phyloP scores from a whole-genome alignment of 2,888 invertebrate genomes.

The Dryomyza anilis region DNA sequence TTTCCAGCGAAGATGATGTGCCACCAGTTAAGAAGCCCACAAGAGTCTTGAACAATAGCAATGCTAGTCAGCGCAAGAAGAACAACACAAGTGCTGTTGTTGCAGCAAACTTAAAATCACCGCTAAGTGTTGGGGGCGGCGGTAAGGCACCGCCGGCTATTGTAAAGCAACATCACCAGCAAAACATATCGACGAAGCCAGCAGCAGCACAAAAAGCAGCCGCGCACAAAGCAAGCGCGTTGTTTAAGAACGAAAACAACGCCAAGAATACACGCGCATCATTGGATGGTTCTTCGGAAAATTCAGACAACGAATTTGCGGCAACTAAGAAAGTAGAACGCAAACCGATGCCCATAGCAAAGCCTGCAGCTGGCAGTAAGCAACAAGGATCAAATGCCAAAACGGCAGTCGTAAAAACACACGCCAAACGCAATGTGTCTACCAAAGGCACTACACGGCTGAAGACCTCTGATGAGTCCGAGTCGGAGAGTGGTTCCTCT shows the following conservation, averaged over 20 bases:
- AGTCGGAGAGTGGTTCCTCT: conserved; percentile 34
- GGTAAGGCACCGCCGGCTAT: conserved; percentile 59
- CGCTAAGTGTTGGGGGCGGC: conserved; percentile 54
- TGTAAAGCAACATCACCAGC: conserved; percentile 45
- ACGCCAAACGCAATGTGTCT: conserved; percentile 42
- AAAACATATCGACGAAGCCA: conserved; percentile 48
- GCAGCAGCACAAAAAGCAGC: too few species aligned
- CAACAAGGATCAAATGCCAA: conserved; percentile 27
- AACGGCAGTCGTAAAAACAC: conserved; percentile 45
- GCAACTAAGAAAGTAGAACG: conserved; percentile 34
- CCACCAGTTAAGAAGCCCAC: conserved; percentile 52
- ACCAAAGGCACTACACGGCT: conserved; percentile 29
- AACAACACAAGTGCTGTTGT: too few species aligned
- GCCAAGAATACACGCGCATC: conserved; percentile 64
- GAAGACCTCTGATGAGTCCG: conserved; percentile 34
- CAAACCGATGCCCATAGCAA: conserved; percentile 19
- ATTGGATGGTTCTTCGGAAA: conserved; percentile 76
- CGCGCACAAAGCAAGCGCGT: conserved; percentile 10
- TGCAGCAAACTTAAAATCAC: too few species aligned
- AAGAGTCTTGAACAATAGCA: conserved; percentile 34
- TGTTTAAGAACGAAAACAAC: not conserved
- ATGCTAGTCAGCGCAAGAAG: conserved; percentile 51
- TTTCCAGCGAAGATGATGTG: conserved; percentile 69
- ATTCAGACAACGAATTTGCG: conserved; percentile 63
- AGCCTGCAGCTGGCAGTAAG: conserved; percentile 7